phyloP scores from a whole-genome alignment of 2,113 vertebrate genomes.

The Sterrhoptilus dennistouni region DNA sequence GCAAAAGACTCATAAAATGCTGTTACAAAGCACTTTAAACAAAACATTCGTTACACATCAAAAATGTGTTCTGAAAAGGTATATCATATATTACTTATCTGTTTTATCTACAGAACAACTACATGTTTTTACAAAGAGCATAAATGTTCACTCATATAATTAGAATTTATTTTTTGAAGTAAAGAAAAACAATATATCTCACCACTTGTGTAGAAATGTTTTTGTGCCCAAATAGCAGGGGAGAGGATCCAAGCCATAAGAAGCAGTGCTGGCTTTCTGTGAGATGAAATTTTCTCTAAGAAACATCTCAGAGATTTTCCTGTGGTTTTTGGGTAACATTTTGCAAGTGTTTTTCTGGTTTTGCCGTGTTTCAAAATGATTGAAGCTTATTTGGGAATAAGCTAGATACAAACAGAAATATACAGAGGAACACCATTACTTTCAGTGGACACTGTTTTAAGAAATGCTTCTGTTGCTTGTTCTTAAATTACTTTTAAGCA shows the following conservation, averaged over 20 bases:
- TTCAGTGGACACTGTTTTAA: background rate
- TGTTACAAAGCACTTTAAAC: constrained; percentile 12
- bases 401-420: background rate
- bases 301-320: background rate
- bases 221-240: background rate
- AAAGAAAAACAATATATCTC: background rate
- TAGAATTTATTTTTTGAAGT: background rate
- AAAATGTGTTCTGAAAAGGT: background rate
- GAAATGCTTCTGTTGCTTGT: background rate
- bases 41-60: background rate
- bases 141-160: background rate
- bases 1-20: constrained; percentile 11
- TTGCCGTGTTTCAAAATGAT: background rate
- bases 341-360: background rate
- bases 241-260: background rate
- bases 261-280: background rate
- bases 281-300: background rate
- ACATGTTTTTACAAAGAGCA: background rate
- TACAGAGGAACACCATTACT: fast-evolving
- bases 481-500: background rate
- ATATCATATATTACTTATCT: background rate
- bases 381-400: background rate
- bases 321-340: background rate
- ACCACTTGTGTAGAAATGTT: background rate
- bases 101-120: background rate